Evolutionary conservation across 1,140 invertebrate species (phyloP), one percentile per base, ranked within the genome.

Genomic region (Brachionus rotundiformis): DNA sequence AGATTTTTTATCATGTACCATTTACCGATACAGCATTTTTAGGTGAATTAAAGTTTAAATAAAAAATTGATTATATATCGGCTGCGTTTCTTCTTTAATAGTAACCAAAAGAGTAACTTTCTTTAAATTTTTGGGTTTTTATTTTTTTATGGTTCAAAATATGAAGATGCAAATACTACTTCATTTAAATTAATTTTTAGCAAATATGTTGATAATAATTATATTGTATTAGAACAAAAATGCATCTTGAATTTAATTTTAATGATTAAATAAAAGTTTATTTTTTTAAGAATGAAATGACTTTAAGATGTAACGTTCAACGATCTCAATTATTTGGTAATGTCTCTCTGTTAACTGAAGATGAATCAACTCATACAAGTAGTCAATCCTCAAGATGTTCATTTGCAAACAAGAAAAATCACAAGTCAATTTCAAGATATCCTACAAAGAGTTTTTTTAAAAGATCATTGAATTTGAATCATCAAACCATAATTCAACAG

Each of bases 211-310:
- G 61, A 63, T 63, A 63, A 29, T 27, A 63, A 63, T 63, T 29
- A 63, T 29, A 29, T 63, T 29, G 61, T 63, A 63, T 33, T 27
- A 63, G 29, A 63, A 63, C 61, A 63, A 63, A 63, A 63, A 33
- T 29, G 25, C 61, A 29, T 63, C 29, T 29, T 29, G 61, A 63
- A 63, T 29, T 63, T 63, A 63, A 54, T 54, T 63, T 63, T 63
- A 63, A 63, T 63, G 25, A 33, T 63, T 63, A 29, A 63, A 29
- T 63, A 63, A 29, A 63, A 33, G 13, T 63, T 63, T 63, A 63
- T 63, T 63, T 29, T 63, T 63, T 63, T n/a, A 63, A 63, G 61
- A 63, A 63, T 63, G 61, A 63, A 63, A 29, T 33, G n/a, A 63
- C 61, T 63, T 29, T 63, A 63, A 63, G 29, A 5, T 63, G 25